Conservation (phyloP, 1,140 invertebrate species). For the Paralvinella palmiformis region DNA sequence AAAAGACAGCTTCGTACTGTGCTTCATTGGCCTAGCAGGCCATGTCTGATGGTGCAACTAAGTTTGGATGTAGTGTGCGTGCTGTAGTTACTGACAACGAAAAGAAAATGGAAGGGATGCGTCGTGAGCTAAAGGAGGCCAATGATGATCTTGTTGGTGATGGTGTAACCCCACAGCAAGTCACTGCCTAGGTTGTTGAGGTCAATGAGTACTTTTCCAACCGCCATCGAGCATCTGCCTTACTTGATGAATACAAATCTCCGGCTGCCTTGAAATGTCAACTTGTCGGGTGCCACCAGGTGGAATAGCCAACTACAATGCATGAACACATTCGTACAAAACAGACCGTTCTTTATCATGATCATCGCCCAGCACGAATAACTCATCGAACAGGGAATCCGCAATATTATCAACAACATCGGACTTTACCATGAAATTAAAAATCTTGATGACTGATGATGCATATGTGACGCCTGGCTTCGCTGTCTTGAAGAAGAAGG, state of each 20-base stretch:
- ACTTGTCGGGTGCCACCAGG: background rate
- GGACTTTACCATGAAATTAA: conserved; percentile 3
- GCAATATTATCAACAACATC: background rate
- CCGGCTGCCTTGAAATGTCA: background rate
- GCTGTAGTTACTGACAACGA: background rate
- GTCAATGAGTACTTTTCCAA: background rate
- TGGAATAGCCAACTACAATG: conserved; percentile 4
- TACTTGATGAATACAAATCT: background rate
- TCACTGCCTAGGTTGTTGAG: background rate
- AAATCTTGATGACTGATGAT: background rate
- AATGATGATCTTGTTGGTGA: background rate
- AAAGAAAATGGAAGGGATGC: background rate
- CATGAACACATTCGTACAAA: background rate
- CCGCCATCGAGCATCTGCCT: background rate
- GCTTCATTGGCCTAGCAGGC: conserved; percentile 4
- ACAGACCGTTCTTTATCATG: background rate
- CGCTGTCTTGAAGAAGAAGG: background rate
- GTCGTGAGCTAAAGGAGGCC: background rate
- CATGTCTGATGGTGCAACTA: background rate
- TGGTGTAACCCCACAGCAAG: background rate
- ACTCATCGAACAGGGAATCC: background rate
- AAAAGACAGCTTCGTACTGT: conserved; percentile 1
- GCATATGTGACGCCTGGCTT: conserved; percentile 10
- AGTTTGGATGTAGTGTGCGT: no score
- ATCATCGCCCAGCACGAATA: background rate